Percentiles rank a stretch among this genome's conserved stretches.
Conservation (phyloP, 2,113 vertebrate species). For the Scomber colias region DNA sequence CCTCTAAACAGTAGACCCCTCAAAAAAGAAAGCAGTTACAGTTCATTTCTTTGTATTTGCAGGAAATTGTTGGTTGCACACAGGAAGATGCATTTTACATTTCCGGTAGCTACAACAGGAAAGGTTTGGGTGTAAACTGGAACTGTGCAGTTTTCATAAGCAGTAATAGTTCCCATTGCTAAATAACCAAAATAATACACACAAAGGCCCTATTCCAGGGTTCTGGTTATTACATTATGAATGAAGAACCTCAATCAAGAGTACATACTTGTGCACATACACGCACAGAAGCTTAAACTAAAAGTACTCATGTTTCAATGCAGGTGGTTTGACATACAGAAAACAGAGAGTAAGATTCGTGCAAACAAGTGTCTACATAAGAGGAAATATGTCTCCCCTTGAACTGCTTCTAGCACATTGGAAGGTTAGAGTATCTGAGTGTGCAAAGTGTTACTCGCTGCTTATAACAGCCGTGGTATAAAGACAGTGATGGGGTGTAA, state of each 20-base stretch:
- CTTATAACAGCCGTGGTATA: conserved; percentile 42
- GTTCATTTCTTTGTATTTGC: not conserved
- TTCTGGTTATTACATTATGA: not conserved
- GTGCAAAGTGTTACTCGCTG: conserved; percentile 20
- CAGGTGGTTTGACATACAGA: not conserved
- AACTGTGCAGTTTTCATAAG: conserved; percentile 14
- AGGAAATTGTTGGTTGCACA: conserved; percentile 1
- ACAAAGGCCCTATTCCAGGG: not conserved
- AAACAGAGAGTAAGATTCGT: not conserved
- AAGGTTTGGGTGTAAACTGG: not conserved
- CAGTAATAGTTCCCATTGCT: not conserved
- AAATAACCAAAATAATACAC: not conserved
- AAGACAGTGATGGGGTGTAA: conserved; percentile 64
- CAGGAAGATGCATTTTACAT: conserved; percentile 11
- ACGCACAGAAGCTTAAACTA: not conserved
- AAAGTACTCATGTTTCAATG: not conserved
- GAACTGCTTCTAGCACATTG: conserved; percentile 6
- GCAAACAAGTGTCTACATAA: conserved; percentile 9
- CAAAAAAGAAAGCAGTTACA: conserved; percentile 1
- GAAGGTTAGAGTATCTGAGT: conserved; percentile 14
- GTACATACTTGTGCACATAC: not conserved
- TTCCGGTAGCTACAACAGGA: conserved; percentile 19
- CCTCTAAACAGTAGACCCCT: not conserved
- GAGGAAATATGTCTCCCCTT: not conserved
- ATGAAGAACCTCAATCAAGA: not conserved